Conservation (phyloP, 2,797 vertebrate species). For the Phoxinus dragarum region DNA sequence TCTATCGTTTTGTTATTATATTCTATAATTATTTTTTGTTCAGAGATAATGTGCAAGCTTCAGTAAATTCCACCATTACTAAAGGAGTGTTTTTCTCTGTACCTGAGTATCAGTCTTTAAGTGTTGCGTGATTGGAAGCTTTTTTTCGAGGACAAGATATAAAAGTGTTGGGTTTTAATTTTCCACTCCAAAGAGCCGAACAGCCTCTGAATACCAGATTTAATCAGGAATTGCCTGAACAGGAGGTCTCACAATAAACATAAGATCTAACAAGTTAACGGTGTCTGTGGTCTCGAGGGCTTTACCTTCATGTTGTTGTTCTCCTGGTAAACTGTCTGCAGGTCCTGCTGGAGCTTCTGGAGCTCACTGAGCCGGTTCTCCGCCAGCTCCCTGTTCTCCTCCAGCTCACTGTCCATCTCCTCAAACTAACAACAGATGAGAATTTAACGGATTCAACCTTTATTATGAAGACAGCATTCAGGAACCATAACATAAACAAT, state of each 20-base stretch:
- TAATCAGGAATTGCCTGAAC: neutral
- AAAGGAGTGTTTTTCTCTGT: neutral
- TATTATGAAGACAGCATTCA: neutral
- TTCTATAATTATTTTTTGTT: neutral
- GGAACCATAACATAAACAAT: neutral
- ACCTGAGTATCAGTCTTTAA: neutral
- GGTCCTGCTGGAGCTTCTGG: slow-evolving; percentile 92
- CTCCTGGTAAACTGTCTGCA: slow-evolving; percentile 88
- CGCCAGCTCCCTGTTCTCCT: slow-evolving; percentile 94
- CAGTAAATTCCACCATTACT: neutral
- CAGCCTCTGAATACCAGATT: neutral
- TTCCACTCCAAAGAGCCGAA: neutral
- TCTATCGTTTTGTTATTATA: neutral
- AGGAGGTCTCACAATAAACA: neutral
- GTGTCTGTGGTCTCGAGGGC: neutral
- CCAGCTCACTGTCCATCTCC: slow-evolving; percentile 96
- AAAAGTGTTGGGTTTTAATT: neutral
- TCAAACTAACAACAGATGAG: slow-evolving; percentile 83
- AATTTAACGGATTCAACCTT: neutral
- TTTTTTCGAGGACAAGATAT: slow-evolving; percentile 11
- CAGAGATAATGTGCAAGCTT: neutral
- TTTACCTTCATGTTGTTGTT: slow-evolving; percentile 91
- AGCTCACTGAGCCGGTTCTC: slow-evolving; percentile 91
- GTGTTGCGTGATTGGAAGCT: neutral
- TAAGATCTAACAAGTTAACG: neutral